Evolutionary conservation across 1,140 invertebrate genomes (phyloP), one percentile per base, ranked within the genome.

Genomic region (Campoletis sonorensis): DNA sequence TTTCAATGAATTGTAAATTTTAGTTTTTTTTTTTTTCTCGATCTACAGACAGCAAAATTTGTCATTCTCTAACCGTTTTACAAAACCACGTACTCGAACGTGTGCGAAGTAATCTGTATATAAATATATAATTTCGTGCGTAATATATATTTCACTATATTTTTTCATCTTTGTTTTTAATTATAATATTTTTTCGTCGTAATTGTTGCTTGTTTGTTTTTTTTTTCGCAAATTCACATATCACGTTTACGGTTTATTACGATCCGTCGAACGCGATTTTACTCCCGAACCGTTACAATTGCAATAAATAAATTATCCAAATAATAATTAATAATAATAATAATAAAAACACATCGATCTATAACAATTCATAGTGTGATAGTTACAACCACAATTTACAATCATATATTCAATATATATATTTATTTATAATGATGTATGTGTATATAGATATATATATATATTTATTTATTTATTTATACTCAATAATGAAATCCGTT

Each of bases 291-390:
- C 40, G 40, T 45, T 45, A 45, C 7, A 45, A 10, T 45, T 45
- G 86, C 86, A 90, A 90, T 90, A 90, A 90, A 90, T 90, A 90
- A 90, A 88, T 90, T 88, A 89, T 87, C 85, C 86, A 87, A 86
- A 89, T 68, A 89, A 80, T 86, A 88, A 78, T 45, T 45, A 45
- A 45, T 45, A 45, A 45, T 37, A 45, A 45, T 10, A 8, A 45
- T 33, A 83, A 87, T 84, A 86, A 45, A 30, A 68, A 79, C 67
- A 86, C 84, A 82, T 86, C 80, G 78, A 86, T 78, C 27, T 85
- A 82, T 87, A 88, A 87, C 85, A 85, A 87, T 18, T 77, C 40
- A 67, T 67, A 67, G 61, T 26, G 61, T 67, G 61, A 67, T 58
- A 81, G 82, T 85, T 85, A 88, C 87, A 88, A 88, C 84, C 85